Percentiles rank a stretch among this genome's conserved stretches.
These are phyloP conservation scores for Eilema caniola DNA, from an alignment of 2,888 invertebrate genomes.

Conservation along the genomic window DNA sequence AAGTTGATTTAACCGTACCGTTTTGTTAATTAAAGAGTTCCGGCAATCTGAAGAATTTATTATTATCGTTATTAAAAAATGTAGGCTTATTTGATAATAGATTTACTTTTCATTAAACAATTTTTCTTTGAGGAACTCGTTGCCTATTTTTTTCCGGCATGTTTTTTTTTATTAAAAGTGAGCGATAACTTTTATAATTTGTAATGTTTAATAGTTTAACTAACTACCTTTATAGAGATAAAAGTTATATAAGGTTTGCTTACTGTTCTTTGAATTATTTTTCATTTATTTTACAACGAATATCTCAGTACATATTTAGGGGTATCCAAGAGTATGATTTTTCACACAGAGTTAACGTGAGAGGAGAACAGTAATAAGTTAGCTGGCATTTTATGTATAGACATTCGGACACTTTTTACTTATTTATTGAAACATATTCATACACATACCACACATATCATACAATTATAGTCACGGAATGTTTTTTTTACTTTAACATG, in stretches of 20 bases:
- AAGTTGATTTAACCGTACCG: conserved; percentile 36
- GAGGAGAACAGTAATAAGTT: too few species aligned
- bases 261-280: too few species aligned
- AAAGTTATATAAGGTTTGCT: too few species aligned
- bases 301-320: background rate
- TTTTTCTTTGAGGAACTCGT: conserved; percentile 5
- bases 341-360: too few species aligned
- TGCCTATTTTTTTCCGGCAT: background rate
- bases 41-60: conserved; percentile 18
- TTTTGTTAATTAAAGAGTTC: conserved; percentile 39
- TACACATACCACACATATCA: too few species aligned
- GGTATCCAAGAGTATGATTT: background rate
- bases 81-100: conserved; percentile 21
- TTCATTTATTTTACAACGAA: too few species aligned
- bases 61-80: conserved; percentile 20
- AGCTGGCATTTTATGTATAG: too few species aligned
- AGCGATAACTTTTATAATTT: background rate
- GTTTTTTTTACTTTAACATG: too few species aligned
- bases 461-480: too few species aligned
- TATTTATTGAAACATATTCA: too few species aligned
- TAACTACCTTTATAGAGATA: background rate
- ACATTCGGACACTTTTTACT: too few species aligned
- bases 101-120: conserved; percentile 11
- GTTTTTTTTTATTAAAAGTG: background rate
- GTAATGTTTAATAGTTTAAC: background rate